phyloP scores from a whole-genome alignment of 2,797 vertebrate species.

The Babyrousa celebensis region DNA sequence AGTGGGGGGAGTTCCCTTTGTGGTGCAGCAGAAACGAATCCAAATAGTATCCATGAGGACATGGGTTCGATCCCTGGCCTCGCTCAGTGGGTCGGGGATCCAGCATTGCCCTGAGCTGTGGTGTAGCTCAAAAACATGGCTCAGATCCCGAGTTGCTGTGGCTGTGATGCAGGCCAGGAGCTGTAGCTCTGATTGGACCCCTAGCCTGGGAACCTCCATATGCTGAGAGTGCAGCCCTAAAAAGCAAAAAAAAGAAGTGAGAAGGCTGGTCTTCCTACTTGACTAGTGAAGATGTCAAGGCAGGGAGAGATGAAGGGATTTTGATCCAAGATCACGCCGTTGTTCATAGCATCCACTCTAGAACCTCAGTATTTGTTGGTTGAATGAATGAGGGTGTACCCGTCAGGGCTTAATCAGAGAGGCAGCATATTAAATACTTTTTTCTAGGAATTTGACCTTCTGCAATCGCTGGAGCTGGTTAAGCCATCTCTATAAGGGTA shows the following conservation, averaged over 20 bases:
- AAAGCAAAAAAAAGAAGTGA: background rate
- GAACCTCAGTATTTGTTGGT: background rate
- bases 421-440: background rate
- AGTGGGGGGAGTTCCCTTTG: too few relatives aligned
- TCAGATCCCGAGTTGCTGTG: too few relatives aligned
- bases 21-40: too few relatives aligned
- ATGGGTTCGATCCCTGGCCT: too few relatives aligned
- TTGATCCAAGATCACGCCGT: background rate
- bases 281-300: background rate
- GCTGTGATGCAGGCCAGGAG: too few relatives aligned
- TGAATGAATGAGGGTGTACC: background rate
- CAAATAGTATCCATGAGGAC: too few relatives aligned
- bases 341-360: background rate
- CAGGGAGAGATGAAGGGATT: background rate
- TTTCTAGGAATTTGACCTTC: background rate
- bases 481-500: background rate
- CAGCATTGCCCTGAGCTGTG: too few relatives aligned
- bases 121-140: too few relatives aligned
- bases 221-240: too few relatives aligned
- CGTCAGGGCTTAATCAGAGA: conserved; percentile 1
- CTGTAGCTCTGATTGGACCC: too few relatives aligned
- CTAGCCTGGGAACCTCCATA: too few relatives aligned
- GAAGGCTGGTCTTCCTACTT: background rate
- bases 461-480: background rate
- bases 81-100: too few relatives aligned